phyloP scores from a whole-genome alignment of 2,888 invertebrate species.

The Coleophora deauratella region DNA sequence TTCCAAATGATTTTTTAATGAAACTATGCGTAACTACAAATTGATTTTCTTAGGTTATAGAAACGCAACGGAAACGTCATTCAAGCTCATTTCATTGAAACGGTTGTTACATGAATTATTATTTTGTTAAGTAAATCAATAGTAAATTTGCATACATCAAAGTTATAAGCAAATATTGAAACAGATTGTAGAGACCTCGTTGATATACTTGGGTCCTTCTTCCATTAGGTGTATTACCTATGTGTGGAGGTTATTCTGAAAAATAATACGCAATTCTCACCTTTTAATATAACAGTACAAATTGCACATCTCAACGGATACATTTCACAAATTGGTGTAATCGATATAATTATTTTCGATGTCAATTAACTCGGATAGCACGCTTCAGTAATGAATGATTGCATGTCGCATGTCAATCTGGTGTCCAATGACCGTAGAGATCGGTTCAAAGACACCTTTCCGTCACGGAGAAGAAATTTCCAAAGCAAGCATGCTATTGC shows the following conservation, averaged over 20 bases:
- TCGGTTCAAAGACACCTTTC: conserved; percentile 25
- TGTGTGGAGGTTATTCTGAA: too few species aligned
- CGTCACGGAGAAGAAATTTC: neutral
- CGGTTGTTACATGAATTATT: conserved; percentile 24
- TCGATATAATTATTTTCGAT: neutral
- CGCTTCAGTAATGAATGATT: conserved; percentile 32
- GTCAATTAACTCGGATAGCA: conserved; percentile 13
- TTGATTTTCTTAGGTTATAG: conserved; percentile 26
- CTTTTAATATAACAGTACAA: too few species aligned
- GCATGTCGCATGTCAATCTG: conserved; percentile 30
- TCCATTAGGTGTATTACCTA: too few species aligned
- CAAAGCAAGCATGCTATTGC: too few species aligned
- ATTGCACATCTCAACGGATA: too few species aligned
- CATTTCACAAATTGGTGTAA: neutral
- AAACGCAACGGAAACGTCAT: conserved; percentile 31
- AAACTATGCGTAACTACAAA: conserved; percentile 16
- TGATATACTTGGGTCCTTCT: too few species aligned
- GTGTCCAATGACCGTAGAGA: conserved; percentile 28
- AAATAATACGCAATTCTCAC: too few species aligned
- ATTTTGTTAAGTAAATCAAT: too few species aligned
- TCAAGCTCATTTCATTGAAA: conserved; percentile 30
- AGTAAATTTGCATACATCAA: too few species aligned
- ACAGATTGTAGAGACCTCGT: too few species aligned
- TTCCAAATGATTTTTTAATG: conserved; percentile 24
- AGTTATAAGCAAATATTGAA: too few species aligned